A percentile compares a stretch with the other conserved stretches of the same genome.
Conservation (phyloP, 2,797 vertebrate genomes). For the Neopelma chrysocephalum region DNA sequence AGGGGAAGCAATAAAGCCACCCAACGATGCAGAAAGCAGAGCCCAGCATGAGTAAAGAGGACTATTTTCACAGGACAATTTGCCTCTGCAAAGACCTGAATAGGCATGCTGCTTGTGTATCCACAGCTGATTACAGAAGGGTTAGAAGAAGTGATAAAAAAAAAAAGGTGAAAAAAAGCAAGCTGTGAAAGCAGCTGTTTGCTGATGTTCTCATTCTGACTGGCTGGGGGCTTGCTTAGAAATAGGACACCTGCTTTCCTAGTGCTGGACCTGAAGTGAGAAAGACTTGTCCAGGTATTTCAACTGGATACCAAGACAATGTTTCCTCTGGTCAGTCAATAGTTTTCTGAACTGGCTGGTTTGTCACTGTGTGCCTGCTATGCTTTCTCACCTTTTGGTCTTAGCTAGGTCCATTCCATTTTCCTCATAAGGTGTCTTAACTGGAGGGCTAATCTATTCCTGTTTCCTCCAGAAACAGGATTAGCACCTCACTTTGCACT, state of each 20-base stretch:
- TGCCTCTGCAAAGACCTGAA: neutral
- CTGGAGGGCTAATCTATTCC: neutral
- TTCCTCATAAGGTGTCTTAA: neutral
- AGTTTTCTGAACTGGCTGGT: neutral
- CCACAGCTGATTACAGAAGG: neutral
- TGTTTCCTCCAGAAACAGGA: neutral
- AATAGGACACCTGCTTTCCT: neutral
- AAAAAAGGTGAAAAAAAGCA: neutral
- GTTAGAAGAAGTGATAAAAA: neutral
- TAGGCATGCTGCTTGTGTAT: too few relatives aligned
- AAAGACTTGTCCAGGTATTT: neutral
- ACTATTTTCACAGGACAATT: neutral
- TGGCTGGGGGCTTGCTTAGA: neutral
- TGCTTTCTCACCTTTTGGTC: neutral
- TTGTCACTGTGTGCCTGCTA: neutral
- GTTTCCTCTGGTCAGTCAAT: neutral
- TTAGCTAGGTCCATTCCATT: neutral
- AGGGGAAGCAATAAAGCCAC: neutral
- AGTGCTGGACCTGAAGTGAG: neutral
- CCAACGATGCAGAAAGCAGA: neutral
- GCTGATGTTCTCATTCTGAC: neutral
- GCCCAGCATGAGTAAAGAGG: neutral
- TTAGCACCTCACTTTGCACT: neutral
- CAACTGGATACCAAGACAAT: neutral
- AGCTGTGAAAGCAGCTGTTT: neutral